Evolutionary conservation across 2,797 vertebrate species (phyloP).

Genomic region (Cynopterus sphinx): DNA sequence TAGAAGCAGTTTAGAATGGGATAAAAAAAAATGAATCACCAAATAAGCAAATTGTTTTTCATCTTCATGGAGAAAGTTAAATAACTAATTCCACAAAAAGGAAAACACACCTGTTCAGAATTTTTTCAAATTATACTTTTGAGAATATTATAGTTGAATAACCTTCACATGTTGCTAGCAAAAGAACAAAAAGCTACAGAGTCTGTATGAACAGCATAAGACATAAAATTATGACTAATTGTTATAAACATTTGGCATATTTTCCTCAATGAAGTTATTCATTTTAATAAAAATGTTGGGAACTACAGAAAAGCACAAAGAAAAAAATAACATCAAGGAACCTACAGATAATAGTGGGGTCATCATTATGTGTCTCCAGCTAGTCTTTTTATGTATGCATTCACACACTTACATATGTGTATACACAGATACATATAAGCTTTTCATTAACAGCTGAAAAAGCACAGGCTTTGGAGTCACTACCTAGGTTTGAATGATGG

Average conservation of each 20-base stretch:
- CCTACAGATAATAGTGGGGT: background rate
- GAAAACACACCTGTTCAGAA: background rate
- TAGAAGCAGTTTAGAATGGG: background rate
- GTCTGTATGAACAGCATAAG: background rate
- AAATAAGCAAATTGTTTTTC: background rate
- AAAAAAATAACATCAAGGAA: background rate
- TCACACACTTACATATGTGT: background rate
- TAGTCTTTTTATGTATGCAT: background rate
- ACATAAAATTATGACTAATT: background rate
- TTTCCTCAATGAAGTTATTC: background rate
- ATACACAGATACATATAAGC: background rate
- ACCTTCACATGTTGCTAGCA: background rate
- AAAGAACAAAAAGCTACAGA: background rate
- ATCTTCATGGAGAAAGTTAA: slow-evolving; percentile 17
- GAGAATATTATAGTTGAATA: background rate
- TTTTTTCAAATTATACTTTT: background rate
- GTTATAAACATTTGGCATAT: background rate
- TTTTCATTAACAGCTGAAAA: background rate
- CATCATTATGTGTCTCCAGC: background rate
- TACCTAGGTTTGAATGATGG: background rate
- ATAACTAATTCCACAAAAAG: background rate
- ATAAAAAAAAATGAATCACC: background rate
- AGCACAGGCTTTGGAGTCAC: background rate
- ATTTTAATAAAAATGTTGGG: slow-evolving; percentile 30
- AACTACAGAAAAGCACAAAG: background rate